These are phyloP conservation scores for Selene dorsalis DNA, from an alignment of 2,797 vertebrate genomes.

Conservation along the genomic window DNA sequence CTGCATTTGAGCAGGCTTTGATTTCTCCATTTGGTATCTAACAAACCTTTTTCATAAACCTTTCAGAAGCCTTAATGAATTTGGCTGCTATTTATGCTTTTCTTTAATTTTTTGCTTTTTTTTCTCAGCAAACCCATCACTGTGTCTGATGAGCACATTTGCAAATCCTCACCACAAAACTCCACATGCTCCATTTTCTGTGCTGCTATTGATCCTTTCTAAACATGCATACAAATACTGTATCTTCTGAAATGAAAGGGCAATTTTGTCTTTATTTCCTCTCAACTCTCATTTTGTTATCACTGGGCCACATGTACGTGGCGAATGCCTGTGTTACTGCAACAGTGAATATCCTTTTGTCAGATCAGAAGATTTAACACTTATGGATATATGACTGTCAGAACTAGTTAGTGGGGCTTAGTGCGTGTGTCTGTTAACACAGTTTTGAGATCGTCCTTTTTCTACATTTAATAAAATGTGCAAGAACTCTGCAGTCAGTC, in stretches of 20 bases:
- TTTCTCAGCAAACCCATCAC: not conserved
- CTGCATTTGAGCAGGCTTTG: not conserved
- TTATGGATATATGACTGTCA: not conserved
- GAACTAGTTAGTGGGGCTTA: not conserved
- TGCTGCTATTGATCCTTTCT: not conserved
- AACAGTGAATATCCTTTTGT: not conserved
- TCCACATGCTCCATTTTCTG: not conserved
- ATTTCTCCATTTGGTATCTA: not conserved
- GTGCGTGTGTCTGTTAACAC: not conserved
- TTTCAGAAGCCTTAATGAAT: not conserved
- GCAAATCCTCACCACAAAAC: not conserved
- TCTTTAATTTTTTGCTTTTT: too few species aligned
- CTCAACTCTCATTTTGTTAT: not conserved
- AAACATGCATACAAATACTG: not conserved
- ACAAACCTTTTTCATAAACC: not conserved
- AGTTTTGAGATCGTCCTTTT: not conserved
- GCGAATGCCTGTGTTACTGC: not conserved
- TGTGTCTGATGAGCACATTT: not conserved
- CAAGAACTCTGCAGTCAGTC: constrained; percentile 86
- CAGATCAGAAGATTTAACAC: not conserved
- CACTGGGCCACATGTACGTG: too few species aligned
- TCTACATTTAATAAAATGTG: not conserved
- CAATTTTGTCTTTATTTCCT: not conserved
- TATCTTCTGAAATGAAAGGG: not conserved
- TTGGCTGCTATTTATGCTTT: not conserved